phyloP scores from a whole-genome alignment of 2,797 vertebrate genomes.

The Somateria mollissima region DNA sequence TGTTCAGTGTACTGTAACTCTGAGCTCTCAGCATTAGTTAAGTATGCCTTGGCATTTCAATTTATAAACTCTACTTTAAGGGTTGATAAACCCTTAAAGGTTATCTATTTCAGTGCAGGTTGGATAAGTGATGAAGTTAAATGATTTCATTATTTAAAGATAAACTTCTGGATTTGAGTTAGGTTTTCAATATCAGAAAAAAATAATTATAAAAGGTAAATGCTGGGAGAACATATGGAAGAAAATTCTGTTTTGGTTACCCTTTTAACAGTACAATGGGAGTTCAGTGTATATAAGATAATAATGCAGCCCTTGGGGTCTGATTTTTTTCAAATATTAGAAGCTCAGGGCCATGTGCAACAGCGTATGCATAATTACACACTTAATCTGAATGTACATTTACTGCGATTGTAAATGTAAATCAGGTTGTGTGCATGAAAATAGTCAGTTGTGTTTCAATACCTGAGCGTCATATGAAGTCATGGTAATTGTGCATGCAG shows the following conservation, averaged over 20 bases:
- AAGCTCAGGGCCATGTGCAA: not conserved
- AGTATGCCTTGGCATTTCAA: not conserved
- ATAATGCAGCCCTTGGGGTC: not conserved
- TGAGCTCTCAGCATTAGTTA: not conserved
- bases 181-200: not conserved
- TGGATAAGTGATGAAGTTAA: not conserved
- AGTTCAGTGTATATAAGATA: not conserved
- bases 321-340: slow-evolving; percentile 30
- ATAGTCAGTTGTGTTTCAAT: slow-evolving; percentile 21
- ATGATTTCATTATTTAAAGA: not conserved
- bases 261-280: not conserved
- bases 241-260: not conserved
- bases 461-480: slow-evolving; percentile 10
- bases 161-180: not conserved
- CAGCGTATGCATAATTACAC: slow-evolving; percentile 9
- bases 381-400: slow-evolving; percentile 6
- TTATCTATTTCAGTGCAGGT: not conserved
- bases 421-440: not conserved
- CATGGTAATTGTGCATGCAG: slow-evolving; percentile 2
- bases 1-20: not conserved
- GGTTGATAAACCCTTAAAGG: not conserved
- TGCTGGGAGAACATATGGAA: not conserved
- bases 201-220: not conserved
- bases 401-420: slow-evolving; percentile 30
- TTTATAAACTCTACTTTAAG: slow-evolving; percentile 24